phyloP scores from a whole-genome alignment of 2,113 vertebrate species.

The Geothlypis trichas region DNA sequence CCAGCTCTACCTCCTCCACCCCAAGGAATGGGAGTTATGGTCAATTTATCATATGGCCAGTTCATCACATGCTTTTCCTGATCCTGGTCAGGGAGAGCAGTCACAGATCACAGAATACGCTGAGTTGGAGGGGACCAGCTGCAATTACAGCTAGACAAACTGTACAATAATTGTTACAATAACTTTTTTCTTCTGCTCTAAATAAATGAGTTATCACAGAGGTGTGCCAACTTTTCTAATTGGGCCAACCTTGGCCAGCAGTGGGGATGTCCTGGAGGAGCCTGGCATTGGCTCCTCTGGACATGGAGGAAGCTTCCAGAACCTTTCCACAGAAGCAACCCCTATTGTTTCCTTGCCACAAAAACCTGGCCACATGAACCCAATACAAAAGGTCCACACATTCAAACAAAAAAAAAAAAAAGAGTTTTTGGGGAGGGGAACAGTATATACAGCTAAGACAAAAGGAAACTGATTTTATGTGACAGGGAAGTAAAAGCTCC shows the following conservation, averaged over 20 bases:
- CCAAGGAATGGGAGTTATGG: background rate
- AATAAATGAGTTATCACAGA: background rate
- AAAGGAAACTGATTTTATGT: background rate
- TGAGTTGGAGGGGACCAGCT: background rate
- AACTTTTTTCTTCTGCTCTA: background rate
- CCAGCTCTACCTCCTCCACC: background rate
- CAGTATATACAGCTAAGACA: background rate
- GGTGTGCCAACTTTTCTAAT: background rate
- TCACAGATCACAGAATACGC: background rate
- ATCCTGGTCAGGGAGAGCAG: background rate
- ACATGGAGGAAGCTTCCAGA: background rate
- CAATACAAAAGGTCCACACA: background rate
- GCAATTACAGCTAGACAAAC: background rate
- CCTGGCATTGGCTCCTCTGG: background rate
- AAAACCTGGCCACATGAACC: background rate
- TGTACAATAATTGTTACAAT: background rate
- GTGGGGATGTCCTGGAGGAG: background rate
- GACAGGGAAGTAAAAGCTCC: background rate
- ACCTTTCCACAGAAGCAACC: background rate
- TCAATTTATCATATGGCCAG: background rate
- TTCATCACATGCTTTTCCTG: background rate
- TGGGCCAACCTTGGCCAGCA: too few relatives aligned
- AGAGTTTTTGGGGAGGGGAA: background rate
- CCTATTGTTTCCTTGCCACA: too few relatives aligned
- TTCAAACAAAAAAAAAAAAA: background rate